Conservation (phyloP, 1,140 invertebrate species). For the Nixonia krombeini region DNA sequence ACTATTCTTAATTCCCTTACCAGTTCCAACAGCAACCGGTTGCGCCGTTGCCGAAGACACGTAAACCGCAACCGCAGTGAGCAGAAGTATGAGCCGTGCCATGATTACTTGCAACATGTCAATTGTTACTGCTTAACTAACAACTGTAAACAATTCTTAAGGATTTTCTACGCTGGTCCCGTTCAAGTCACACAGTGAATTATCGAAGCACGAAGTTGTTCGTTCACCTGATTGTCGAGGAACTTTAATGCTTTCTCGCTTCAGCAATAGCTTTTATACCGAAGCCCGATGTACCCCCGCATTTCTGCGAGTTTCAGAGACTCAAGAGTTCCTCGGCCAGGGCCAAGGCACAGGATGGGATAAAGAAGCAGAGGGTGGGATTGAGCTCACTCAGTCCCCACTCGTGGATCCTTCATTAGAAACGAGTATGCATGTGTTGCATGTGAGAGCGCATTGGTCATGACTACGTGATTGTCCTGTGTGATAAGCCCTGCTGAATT, state of each 20-base stretch:
- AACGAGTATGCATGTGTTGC: constrained; percentile 19
- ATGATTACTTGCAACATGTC: too few species aligned
- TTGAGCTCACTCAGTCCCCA: constrained; percentile 29
- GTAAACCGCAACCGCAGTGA: not conserved
- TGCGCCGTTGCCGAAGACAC: constrained; percentile 12
- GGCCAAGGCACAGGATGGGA: constrained; percentile 31
- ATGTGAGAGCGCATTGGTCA: constrained; percentile 54
- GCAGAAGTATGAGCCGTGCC: not conserved
- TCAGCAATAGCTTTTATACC: constrained; percentile 64
- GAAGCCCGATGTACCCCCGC: too few species aligned
- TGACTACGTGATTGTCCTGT: constrained; percentile 57
- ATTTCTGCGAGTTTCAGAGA: too few species aligned
- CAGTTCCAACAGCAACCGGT: constrained; percentile 24
- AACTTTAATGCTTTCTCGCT: constrained; percentile 24
- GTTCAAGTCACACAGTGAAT: too few species aligned
- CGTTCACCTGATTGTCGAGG: too few species aligned
- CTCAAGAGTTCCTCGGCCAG: constrained; percentile 21
- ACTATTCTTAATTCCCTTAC: constrained; percentile 37
- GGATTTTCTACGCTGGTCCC: too few species aligned
- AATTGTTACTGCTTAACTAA: too few species aligned
- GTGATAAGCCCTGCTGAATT: constrained; percentile 44
- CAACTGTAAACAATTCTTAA: not conserved
- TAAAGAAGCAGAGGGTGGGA: constrained; percentile 33
- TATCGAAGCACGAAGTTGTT: not conserved
- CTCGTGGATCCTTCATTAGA: constrained; percentile 27